phyloP scores from a whole-genome alignment of 2,797 vertebrate genomes.

The Ceyx erithaca region DNA sequence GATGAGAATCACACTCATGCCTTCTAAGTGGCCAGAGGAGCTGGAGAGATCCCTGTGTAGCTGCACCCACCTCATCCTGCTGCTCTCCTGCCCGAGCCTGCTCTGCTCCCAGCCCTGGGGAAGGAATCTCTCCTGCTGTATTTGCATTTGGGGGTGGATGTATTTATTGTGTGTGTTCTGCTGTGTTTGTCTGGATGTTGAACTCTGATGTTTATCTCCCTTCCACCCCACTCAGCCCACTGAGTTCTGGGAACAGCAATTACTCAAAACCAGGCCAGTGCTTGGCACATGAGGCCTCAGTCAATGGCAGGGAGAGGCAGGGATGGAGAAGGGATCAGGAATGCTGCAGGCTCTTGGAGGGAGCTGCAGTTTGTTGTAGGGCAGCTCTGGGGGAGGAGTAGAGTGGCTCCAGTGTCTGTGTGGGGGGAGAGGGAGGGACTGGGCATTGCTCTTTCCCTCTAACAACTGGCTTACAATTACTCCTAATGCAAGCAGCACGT shows the following conservation, averaged over 20 bases:
- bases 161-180: not conserved
- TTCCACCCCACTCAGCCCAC: slow-evolving; percentile 14
- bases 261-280: not conserved
- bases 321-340: not conserved
- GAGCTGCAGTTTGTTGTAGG: accelerated
- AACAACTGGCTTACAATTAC: not conserved
- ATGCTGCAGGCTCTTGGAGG: not conserved
- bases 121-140: not conserved
- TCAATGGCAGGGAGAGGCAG: not conserved
- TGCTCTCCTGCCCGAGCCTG: not conserved
- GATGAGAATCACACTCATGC: not conserved
- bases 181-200: slow-evolving; percentile 52
- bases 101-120: not conserved
- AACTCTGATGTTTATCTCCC: slow-evolving; percentile 55
- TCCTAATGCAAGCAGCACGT: not conserved
- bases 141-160: not conserved
- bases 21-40: not conserved
- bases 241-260: slow-evolving; percentile 36
- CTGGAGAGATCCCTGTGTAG: not conserved
- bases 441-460: not conserved
- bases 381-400: not conserved
- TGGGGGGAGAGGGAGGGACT: not conserved
- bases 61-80: slow-evolving; percentile 36
- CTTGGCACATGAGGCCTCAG: not conserved
- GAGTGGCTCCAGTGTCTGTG: not conserved